Evolutionary conservation across 2,797 vertebrate genomes (phyloP).

Genomic region (Catamblyrhynchus diadema): DNA sequence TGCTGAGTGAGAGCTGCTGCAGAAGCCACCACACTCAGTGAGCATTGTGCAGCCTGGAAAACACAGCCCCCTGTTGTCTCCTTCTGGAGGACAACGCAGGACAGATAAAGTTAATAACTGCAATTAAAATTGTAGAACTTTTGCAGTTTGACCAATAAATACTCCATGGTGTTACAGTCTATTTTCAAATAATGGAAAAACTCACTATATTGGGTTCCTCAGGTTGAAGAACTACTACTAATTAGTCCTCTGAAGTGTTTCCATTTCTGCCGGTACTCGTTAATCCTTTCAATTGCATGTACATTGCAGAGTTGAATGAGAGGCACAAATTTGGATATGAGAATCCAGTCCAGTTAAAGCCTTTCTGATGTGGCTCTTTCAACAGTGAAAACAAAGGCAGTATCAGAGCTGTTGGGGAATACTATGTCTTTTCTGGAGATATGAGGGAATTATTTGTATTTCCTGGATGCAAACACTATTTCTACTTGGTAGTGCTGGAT

Average conservation of each 20-base stretch:
- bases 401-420: neutral
- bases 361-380: neutral
- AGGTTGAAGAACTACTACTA: neutral
- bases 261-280: neutral
- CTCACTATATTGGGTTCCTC: neutral
- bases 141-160: neutral
- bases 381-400: neutral
- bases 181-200: neutral
- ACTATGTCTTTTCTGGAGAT: neutral
- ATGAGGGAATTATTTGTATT: neutral
- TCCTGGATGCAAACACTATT: neutral
- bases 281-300: neutral
- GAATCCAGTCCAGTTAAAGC: neutral
- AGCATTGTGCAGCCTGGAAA: neutral
- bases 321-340: neutral
- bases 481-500: neutral
- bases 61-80: neutral
- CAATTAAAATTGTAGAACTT: neutral
- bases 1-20: neutral
- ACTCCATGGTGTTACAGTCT: neutral
- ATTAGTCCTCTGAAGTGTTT: neutral
- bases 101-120: neutral
- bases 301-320: neutral
- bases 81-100: too few relatives aligned
- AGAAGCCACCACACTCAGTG: accelerated